Conservation (phyloP, 1,140 invertebrate species). For the Habropoda laboriosa region DNA sequence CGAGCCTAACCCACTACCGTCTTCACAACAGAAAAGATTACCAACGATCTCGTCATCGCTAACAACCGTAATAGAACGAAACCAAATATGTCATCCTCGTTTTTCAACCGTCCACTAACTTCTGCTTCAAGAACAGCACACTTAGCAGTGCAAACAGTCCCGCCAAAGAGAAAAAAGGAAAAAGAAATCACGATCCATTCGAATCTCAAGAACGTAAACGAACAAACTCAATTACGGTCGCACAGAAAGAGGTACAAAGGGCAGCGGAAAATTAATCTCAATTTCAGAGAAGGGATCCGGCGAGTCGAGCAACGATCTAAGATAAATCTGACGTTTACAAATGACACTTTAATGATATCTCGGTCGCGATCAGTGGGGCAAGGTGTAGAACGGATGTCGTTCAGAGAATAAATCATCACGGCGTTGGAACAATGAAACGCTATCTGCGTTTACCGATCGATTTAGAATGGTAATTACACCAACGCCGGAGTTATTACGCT, state of each 20-base stretch:
- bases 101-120: too few relatives aligned
- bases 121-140: not conserved
- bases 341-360: conserved; percentile 43
- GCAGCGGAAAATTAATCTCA: conserved; percentile 29
- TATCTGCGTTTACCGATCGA: not conserved
- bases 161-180: too few relatives aligned
- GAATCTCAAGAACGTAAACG: too few relatives aligned
- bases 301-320: not conserved
- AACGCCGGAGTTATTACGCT: not conserved
- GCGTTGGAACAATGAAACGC: conserved; percentile 6
- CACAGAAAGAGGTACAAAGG: too few relatives aligned
- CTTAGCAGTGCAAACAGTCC: not conserved
- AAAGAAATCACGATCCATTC: not conserved
- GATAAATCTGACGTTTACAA: conserved; percentile 25
- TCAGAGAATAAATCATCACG: conserved; percentile 14
- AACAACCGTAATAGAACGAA: too few relatives aligned
- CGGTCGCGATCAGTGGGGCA: conserved; percentile 4
- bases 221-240: not conserved
- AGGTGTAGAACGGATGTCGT: conserved; percentile 40
- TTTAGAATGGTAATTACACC: conserved; percentile 24
- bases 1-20: too few relatives aligned
- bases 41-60: too few relatives aligned
- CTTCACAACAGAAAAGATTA: too few relatives aligned
- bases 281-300: conserved; percentile 4
- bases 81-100: too few relatives aligned